Base-by-base conservation (phyloP, 2,113 vertebrate species). In the Lycocorax pyrrhopterus region DNA sequence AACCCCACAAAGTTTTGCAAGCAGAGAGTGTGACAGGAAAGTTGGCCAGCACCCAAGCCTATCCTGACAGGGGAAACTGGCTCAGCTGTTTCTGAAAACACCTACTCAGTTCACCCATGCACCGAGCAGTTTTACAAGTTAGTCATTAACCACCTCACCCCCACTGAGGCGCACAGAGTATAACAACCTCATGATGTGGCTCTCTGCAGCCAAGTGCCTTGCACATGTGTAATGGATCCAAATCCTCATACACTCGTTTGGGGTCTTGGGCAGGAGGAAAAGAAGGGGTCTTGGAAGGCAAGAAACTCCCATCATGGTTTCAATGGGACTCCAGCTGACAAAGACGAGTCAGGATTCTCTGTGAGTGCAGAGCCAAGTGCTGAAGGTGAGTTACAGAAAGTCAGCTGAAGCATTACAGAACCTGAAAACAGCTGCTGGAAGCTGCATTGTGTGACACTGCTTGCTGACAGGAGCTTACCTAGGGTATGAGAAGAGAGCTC, bases 61-160 rank as follows among this genome's bases (percentile, higher is more conserved):
- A 55, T 95, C 82, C 84, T 95, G 79, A 95, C 78, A 91, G 68
- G 68, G 92, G 82, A 93, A 94, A 85, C 56, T 85, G 92, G 87
- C 91, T 91, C 87, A 95, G 90, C 75, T 95, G 85, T 93, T 95
- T 90, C 90, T 96, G 93, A 85, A 93, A 96, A 90, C 95, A 96
- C 95, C 91, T 93, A 93, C 93, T 85, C 82, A 67, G 90, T 71
- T 96, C 94, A 94, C 84, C 71, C 91, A 80, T 79, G 58, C 81
- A 87, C 69, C 0, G 0, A 92, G 60, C 77, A 79, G 58, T 43
- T 96, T 93, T 76, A 84, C 84, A 82, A 79, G 87, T 91, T 64
- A 94, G 84, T 93, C 84, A 91, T 93, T 93, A 96, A 94, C 75
- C 87, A 86, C 55, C 84, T 93, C 84, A 81, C 44, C 35, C 81